These are phyloP conservation scores for Catonia carolina DNA, from an alignment of 2,888 invertebrate species.

Conservation along the genomic window DNA sequence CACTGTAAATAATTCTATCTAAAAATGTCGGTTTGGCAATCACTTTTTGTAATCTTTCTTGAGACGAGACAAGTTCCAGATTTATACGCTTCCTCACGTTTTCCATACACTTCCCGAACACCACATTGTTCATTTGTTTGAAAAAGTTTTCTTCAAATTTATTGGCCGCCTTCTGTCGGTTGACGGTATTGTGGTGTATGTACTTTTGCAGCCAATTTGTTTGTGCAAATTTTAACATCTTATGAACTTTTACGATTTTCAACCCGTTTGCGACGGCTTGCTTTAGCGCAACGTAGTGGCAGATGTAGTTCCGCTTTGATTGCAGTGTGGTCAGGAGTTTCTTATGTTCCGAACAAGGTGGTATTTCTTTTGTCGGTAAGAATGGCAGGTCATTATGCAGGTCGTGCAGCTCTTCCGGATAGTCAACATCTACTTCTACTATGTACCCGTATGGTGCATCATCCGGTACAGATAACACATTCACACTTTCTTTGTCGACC, in stretches of 20 bases:
- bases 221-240: not conserved
- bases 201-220: not conserved
- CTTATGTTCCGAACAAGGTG: no score
- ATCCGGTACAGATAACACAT: no score
- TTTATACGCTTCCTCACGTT: not conserved
- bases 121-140: not conserved
- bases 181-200: not conserved
- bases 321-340: no score
- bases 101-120: constrained; percentile 3
- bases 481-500: no score
- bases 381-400: constrained; percentile 17
- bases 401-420: not conserved
- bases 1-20: not conserved
- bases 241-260: not conserved
- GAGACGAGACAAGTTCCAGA: not conserved
- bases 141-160: not conserved
- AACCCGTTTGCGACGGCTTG: constrained; percentile 6
- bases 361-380: constrained; percentile 8
- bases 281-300: not conserved
- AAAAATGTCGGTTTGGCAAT: not conserved
- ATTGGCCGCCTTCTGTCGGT: not conserved
- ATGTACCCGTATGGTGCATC: constrained; percentile 3
- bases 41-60: not conserved
- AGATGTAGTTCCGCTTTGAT: not conserved
- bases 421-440: no score